phyloP scores from a whole-genome alignment of 2,888 invertebrate species.

The Eristalinus sepulchralis region DNA sequence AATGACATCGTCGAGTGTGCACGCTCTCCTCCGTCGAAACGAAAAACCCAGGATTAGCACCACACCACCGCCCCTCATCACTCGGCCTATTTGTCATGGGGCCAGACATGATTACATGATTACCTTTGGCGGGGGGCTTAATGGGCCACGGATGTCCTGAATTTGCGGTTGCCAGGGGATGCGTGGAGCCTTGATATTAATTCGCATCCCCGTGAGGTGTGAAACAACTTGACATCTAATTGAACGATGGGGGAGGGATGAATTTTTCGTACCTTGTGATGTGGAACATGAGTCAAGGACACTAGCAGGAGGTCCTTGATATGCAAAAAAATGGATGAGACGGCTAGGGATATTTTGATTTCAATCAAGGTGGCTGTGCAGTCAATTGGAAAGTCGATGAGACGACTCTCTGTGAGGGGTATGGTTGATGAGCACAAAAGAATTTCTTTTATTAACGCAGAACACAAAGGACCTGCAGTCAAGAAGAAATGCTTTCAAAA shows the following conservation, averaged over 20 bases:
- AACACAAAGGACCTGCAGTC: no score
- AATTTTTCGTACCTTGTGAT: neutral
- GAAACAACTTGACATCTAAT: neutral
- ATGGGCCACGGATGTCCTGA: neutral
- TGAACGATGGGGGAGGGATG: neutral
- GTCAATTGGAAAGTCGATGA: neutral
- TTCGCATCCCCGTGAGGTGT: neutral
- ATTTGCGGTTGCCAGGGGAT: neutral
- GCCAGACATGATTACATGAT: neutral
- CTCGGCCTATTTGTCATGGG: neutral
- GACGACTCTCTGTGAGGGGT: no score
- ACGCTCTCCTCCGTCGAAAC: neutral
- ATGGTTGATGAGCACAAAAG: no score
- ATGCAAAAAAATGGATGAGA: neutral
- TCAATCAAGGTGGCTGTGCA: neutral
- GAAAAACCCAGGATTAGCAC: neutral
- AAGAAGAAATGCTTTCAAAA: no score
- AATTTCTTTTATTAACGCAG: no score
- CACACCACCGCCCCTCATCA: neutral
- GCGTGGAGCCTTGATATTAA: neutral
- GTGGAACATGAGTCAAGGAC: neutral
- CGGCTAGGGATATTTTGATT: neutral
- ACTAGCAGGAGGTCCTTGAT: neutral
- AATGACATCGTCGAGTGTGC: neutral
- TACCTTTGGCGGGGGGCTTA: neutral